Evolutionary conservation across 23 tunicate species (phyloP), one percentile per base, ranked within the genome.

Genomic region (Trididemnum clinides): DNA sequence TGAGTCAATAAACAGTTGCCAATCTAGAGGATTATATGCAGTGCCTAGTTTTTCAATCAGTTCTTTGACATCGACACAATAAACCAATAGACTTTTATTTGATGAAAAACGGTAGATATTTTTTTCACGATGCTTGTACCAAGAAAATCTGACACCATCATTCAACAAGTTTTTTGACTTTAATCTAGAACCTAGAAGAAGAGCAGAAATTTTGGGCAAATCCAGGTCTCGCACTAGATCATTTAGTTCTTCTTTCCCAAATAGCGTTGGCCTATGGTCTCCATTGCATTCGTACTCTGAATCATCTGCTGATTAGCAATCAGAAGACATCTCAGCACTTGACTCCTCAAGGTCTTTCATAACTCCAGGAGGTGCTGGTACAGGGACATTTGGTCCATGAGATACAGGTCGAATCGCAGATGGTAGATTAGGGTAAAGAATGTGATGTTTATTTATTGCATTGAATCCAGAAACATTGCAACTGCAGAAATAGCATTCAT

Each of bases 341-440:
- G 54, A 44, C 54, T 44, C 54, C 54, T 44, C 54, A 44, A 44
- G 54, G 54, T 44, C 54, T 44, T 44, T 44, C 15, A 44, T 7
- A 44, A 44, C 54, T 44, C 10, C 54, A 7, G 15, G 69, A 22
- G n/a, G 54, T 44, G 54, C 54, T 44, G 54, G 15, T 44, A 62
- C 69, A 19, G 69, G 25, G 27, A 62, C 69, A 62, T 22, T 23
- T n/a, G 69, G 69, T 18, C 69, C 69, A 62, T 62, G 69, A 62
- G 69, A 23, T 4, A 62, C 27, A 20, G 69, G 69, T 22, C 23
- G 25, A 22, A n/a, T 62, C 6, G 69, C 69, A 62, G 69, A 62
- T 5, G 69, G 27, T n/a, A 62, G 27, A 22, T 62, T 62, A 62
- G 69, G 69, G 27, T n/a, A 62, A 19, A 12, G 69, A 62, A 62